Evolutionary conservation across 2,888 invertebrate genomes (phyloP).

Genomic region (Oxytorus armatus): DNA sequence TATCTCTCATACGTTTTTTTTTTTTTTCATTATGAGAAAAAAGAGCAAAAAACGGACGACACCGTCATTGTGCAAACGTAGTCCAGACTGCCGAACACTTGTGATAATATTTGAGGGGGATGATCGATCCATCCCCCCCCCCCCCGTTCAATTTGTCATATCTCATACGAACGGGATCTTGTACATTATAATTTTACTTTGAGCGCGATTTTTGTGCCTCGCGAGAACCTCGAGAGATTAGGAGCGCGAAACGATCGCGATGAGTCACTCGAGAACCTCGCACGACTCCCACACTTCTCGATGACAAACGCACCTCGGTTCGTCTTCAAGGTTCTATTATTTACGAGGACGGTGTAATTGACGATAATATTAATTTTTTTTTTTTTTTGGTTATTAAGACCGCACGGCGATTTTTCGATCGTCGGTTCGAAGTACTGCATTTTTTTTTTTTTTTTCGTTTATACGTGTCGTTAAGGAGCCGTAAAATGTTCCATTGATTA

Average conservation of each 20-base stretch:
- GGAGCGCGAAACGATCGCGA: constrained; percentile 7
- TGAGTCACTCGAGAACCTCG: constrained; percentile 4
- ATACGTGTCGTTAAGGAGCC: too few species aligned
- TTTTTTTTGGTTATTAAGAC: too few species aligned
- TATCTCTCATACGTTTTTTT: constrained; percentile 11
- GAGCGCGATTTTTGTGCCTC: too few species aligned
- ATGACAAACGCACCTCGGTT: constrained; percentile 4
- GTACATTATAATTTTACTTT: background rate
- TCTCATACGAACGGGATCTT: background rate
- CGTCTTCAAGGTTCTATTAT: constrained; percentile 23
- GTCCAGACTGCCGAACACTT: constrained; percentile 46
- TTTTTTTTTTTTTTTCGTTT: too few species aligned
- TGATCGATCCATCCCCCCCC: background rate
- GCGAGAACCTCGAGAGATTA: background rate
- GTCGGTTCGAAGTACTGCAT: too few species aligned
- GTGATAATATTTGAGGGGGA: constrained; percentile 40
- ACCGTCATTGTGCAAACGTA: constrained; percentile 3
- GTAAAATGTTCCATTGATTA: too few species aligned
- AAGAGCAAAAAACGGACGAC: constrained; percentile 1
- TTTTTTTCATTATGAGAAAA: constrained; percentile 11
- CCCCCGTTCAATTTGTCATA: constrained; percentile 9
- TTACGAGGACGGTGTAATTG: constrained; percentile 28
- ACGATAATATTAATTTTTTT: too few species aligned
- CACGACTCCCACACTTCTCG: constrained; percentile 46
- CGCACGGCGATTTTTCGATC: too few species aligned